A percentile compares a stretch with the other conserved stretches of the same genome.
Conservation (phyloP, 2,888 invertebrate species). For the Ophioninae sp. region DNA sequence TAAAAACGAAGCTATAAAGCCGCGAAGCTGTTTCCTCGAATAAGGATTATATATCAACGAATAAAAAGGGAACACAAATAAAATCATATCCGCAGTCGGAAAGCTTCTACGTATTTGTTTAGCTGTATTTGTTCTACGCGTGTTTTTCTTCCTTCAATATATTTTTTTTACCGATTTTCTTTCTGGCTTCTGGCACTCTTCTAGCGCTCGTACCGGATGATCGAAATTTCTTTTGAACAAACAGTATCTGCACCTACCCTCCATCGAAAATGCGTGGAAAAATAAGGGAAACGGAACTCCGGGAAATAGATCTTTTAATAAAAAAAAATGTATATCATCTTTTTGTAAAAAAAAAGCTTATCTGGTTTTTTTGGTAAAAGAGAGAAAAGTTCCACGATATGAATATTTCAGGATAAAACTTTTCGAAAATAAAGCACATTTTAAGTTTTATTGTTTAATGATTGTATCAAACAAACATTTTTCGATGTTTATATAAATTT, state of each 20-base stretch:
- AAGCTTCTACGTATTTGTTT: constrained; percentile 20
- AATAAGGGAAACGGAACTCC: background rate
- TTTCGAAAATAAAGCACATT: too few relatives aligned
- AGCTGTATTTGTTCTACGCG: constrained; percentile 12
- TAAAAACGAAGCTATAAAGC: background rate
- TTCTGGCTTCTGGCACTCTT: constrained; percentile 36
- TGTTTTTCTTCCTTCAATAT: constrained; percentile 2
- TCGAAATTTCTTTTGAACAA: constrained; percentile 47
- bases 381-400: too few relatives aligned
- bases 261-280: background rate
- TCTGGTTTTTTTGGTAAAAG: too few relatives aligned
- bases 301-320: background rate
- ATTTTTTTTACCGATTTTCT: background rate
- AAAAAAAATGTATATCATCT: background rate
- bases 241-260: background rate
- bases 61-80: constrained; percentile 2
- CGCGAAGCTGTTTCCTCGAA: background rate
- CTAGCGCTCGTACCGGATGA: background rate
- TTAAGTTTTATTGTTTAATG: too few relatives aligned
- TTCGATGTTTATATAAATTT: too few relatives aligned
- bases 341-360: background rate
- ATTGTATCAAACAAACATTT: too few relatives aligned
- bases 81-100: constrained; percentile 22
- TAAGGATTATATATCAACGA: constrained; percentile 28
- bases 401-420: too few relatives aligned